Evolutionary conservation across 2,888 invertebrate genomes (phyloP), one percentile per base, ranked within the genome.

Genomic region (Hipparchia semele): DNA sequence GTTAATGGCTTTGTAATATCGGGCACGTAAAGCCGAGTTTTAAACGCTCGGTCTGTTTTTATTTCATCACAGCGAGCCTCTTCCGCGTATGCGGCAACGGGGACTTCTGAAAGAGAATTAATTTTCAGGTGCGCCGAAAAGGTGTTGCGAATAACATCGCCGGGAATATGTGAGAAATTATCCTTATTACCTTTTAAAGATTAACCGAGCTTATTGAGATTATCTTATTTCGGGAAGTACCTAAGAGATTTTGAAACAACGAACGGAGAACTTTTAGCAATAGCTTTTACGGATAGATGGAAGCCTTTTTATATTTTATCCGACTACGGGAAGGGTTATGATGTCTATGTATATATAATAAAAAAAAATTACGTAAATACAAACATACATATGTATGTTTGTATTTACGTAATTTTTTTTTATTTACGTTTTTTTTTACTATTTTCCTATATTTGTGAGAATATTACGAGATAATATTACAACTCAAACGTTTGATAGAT

Each of bases 1-100:
- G 83, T 83, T 87, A 90, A 90, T 88, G 89, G 81, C 75, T 89
- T 87, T 87, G 85, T 84, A 82, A 87, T 87, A 82, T 75, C 78
- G 75, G 70, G 68, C 73, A 68, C 66, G 71, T 71, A 66, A 70
- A 73, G 73, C 73, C 75, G 72, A 78, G 75, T 75, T 78, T 71
- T 66, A 70, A 80, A 78, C 69, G 67, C 68, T 60, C 51, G 51
- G 59, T 71, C 70, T 86, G 81, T 87, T 86, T 83, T 84, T 79
- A 69, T 88, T 85, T 78, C 83, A 86, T 86, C 72, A 67, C 4
- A 33, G 68, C 33, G 33, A 54, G 46, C 65, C 65, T 69, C 56
- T 68, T 66, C 66, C 13, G 49, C 33, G 62, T 51, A 53, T 59
- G 62, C 64, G 67, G 53, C 62, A 58, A 72, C 66, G 64, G 60